phyloP scores from a whole-genome alignment of 2,797 vertebrate genomes.

The Anomalospiza imberbis region DNA sequence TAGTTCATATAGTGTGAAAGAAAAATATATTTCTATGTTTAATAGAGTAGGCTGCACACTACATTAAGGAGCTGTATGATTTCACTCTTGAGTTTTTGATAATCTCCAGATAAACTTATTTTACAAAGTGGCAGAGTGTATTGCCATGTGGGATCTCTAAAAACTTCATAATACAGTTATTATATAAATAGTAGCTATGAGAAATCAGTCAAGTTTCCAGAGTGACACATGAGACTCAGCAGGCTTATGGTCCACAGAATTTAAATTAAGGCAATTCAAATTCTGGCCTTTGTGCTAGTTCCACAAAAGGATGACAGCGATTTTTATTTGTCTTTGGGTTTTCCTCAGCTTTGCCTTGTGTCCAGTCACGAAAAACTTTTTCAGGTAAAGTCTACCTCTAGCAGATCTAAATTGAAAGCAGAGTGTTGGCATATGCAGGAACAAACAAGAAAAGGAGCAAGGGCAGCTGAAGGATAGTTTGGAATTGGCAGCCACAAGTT shows the following conservation, averaged over 20 bases:
- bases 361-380: background rate
- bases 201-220: constrained; percentile 15
- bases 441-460: background rate
- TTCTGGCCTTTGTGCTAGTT: background rate
- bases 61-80: background rate
- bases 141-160: constrained; percentile 18
- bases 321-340: constrained; percentile 35
- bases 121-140: background rate
- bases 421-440: background rate
- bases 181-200: constrained; percentile 27
- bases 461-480: background rate
- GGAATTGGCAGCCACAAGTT: background rate
- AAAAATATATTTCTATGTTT: background rate
- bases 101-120: constrained; percentile 41
- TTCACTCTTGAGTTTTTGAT: constrained; percentile 6
- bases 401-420: background rate
- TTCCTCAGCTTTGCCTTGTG: background rate
- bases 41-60: background rate
- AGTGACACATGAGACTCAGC: constrained; percentile 29
- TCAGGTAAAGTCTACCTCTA: constrained; percentile 17
- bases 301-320: background rate
- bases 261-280: constrained; percentile 37
- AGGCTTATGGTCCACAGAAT: background rate
- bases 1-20: background rate
- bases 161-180: constrained; percentile 25